phyloP scores from a whole-genome alignment of 2,888 invertebrate genomes.

The Tyria jacobaeae region DNA sequence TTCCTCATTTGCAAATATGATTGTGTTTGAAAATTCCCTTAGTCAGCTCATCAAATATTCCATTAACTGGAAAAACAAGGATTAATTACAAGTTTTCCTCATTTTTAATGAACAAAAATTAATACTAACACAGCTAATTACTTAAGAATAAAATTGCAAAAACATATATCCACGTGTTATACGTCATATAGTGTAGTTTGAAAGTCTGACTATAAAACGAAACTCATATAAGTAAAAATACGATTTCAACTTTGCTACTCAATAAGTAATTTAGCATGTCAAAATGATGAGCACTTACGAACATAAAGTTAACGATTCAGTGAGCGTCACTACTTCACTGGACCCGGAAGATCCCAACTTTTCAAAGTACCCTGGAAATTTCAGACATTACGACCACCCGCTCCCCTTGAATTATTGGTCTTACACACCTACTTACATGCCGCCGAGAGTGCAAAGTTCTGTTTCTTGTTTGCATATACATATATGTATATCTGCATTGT shows the following conservation, averaged over 20 bases:
- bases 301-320: slow-evolving; percentile 60
- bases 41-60: too few species aligned
- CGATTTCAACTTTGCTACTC: slow-evolving; percentile 4
- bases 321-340: slow-evolving; percentile 64
- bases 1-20: too few species aligned
- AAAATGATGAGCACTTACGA: slow-evolving; percentile 34
- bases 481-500: slow-evolving; percentile 64
- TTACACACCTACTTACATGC: slow-evolving; percentile 79
- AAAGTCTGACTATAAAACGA: neutral
- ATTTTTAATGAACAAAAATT: too few species aligned
- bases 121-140: too few species aligned
- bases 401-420: slow-evolving; percentile 79
- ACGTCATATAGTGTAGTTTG: neutral
- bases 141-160: too few species aligned
- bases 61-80: too few species aligned
- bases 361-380: slow-evolving; percentile 72
- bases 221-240: neutral
- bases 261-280: slow-evolving; percentile 19
- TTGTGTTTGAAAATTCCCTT: too few species aligned
- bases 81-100: too few species aligned
- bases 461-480: slow-evolving; percentile 78
- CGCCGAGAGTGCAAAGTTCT: slow-evolving; percentile 79
- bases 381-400: slow-evolving; percentile 81
- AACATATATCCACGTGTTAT: too few species aligned
- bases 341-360: slow-evolving; percentile 72